Percentiles rank a stretch among this genome's conserved stretches.
phyloP scores from a whole-genome alignment of 2,888 invertebrate species.

The Cepaea hortensis region DNA sequence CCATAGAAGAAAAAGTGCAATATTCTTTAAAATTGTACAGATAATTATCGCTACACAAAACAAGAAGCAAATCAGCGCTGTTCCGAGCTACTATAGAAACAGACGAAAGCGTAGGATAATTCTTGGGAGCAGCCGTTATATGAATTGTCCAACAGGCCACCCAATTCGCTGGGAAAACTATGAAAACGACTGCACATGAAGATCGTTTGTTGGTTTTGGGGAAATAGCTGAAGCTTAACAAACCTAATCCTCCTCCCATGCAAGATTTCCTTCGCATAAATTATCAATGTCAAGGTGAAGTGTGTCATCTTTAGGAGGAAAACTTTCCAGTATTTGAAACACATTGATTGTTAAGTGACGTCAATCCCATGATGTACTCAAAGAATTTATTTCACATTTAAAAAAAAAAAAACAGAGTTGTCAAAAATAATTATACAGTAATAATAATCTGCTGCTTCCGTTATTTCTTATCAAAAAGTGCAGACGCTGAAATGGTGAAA shows the following conservation, averaged over 20 bases:
- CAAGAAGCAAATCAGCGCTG: conserved; percentile 29
- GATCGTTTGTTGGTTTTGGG: conserved; percentile 39
- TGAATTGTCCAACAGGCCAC: conserved; percentile 32
- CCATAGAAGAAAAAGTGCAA: conserved; percentile 32
- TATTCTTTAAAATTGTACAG: conserved; percentile 44
- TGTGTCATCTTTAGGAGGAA: neutral
- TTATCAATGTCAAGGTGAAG: neutral
- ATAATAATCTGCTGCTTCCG: no score
- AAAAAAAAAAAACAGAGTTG: no score
- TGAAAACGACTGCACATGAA: conserved; percentile 22
- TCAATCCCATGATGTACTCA: no score
- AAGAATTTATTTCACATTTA: no score
- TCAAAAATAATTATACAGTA: no score
- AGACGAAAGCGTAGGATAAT: conserved; percentile 25
- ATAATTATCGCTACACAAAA: conserved; percentile 44
- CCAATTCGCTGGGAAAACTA: conserved; percentile 25
- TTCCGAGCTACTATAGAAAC: conserved; percentile 2
- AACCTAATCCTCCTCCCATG: conserved; percentile 28
- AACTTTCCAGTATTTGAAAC: no score
- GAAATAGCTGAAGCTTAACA: conserved; percentile 33
- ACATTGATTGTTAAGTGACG: no score
- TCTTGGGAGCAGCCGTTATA: conserved; percentile 32
- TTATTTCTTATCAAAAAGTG: no score
- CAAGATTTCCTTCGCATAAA: conserved; percentile 11
- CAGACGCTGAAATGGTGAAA: no score